A percentile compares a stretch with the other conserved stretches of the same genome.
These are phyloP conservation scores for Enteromius thamalakanensis DNA, from an alignment of 2,797 vertebrate species.

Conservation along the genomic window DNA sequence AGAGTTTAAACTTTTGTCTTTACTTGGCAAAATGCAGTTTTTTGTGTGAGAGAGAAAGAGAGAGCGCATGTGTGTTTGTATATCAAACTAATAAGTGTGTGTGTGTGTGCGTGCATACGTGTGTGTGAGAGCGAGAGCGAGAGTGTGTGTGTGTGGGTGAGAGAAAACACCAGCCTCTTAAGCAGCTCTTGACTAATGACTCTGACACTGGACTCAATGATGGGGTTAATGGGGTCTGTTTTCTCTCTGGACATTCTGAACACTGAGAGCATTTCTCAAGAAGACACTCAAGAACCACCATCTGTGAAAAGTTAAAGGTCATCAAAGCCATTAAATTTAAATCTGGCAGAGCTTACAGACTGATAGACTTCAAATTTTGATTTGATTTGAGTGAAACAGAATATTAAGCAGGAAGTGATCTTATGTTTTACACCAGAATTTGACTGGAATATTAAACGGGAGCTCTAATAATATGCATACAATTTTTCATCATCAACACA, in stretches of 20 bases:
- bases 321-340: neutral
- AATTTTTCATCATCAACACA: neutral
- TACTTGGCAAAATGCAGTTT: neutral
- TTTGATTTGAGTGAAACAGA: neutral
- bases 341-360: neutral
- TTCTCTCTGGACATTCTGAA: constrained; percentile 56
- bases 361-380: neutral
- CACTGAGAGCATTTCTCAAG: constrained; percentile 50
- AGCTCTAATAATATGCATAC: neutral
- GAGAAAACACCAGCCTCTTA: constrained; percentile 8
- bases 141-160: neutral
- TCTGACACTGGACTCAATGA: constrained; percentile 64
- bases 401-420: neutral
- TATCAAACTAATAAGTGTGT: too few relatives aligned
- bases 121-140: too few relatives aligned
- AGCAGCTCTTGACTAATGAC: constrained; percentile 66
- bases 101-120: neutral
- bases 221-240: constrained; percentile 68
- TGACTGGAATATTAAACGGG: neutral
- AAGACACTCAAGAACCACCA: constrained; percentile 57
- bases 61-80: too few relatives aligned
- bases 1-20: neutral
- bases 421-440: neutral
- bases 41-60: too few relatives aligned
- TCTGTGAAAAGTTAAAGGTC: constrained; percentile 8